Evolutionary conservation across 2,113 vertebrate species (phyloP).

Genomic region (Pardalotus punctatus): DNA sequence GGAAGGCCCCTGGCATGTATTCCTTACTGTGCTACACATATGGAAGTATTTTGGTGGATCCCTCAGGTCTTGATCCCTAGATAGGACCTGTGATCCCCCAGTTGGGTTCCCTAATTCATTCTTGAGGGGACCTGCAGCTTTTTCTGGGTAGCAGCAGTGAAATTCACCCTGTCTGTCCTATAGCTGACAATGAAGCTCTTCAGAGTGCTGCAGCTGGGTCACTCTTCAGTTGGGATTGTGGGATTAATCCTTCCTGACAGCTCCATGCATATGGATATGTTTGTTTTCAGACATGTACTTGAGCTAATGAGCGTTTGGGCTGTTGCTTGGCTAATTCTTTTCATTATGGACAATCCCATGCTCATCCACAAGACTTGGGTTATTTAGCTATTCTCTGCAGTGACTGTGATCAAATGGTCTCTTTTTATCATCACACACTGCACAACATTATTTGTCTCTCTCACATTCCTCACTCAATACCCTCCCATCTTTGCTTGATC

Average conservation of each 20-base stretch:
- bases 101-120: neutral
- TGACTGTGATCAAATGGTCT: neutral
- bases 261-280: neutral
- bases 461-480: neutral
- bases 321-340: neutral
- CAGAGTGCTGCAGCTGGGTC: neutral
- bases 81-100: neutral
- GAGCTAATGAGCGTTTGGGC: neutral
- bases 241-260: conserved; percentile 37
- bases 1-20: neutral
- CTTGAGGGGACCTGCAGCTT: neutral
- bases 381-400: neutral
- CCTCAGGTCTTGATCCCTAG: neutral
- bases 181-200: neutral
- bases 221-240: neutral
- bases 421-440: neutral
- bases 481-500: neutral
- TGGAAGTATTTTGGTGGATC: neutral
- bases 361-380: neutral
- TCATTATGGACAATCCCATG: neutral
- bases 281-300: conserved; percentile 20
- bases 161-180: neutral
- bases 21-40: neutral
- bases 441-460: neutral
- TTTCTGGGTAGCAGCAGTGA: neutral